Evolutionary conservation across 1,140 invertebrate species (phyloP).

Genomic region (Saccostrea echinata): DNA sequence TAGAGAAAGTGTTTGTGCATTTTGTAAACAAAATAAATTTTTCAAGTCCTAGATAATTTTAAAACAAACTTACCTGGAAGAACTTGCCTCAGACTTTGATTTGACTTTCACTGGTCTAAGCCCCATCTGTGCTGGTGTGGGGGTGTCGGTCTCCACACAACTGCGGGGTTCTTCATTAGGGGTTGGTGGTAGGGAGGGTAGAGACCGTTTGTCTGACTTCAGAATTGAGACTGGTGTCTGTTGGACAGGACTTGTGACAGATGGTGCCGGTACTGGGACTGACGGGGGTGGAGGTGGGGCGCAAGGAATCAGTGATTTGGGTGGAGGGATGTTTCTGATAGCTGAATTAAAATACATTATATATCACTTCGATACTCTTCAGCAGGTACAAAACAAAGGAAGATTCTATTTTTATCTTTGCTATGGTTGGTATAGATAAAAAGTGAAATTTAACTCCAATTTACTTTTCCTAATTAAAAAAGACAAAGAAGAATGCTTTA

Average conservation of each 20-base stretch:
- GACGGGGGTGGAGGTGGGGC: not conserved
- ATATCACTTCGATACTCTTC: no score
- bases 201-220: not conserved
- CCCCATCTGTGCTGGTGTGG: not conserved
- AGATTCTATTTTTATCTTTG: no score
- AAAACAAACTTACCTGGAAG: not conserved
- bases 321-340: not conserved
- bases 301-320: not conserved
- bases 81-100: not conserved
- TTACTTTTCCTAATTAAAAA: no score
- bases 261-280: not conserved
- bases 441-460: no score
- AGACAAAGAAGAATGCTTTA: no score
- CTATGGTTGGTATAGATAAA: no score
- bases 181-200: not conserved
- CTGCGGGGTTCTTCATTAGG: not conserved
- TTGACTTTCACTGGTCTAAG: not conserved
- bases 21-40: no score
- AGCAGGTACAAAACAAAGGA: no score
- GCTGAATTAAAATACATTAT: not conserved
- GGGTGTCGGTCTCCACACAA: not conserved
- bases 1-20: no score
- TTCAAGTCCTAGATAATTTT: not conserved
- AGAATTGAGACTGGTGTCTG: not conserved
- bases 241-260: not conserved